Evolutionary conservation across 2,797 vertebrate genomes (phyloP), one percentile per base, ranked within the genome.

Genomic region (Pygocentrus nattereri): DNA sequence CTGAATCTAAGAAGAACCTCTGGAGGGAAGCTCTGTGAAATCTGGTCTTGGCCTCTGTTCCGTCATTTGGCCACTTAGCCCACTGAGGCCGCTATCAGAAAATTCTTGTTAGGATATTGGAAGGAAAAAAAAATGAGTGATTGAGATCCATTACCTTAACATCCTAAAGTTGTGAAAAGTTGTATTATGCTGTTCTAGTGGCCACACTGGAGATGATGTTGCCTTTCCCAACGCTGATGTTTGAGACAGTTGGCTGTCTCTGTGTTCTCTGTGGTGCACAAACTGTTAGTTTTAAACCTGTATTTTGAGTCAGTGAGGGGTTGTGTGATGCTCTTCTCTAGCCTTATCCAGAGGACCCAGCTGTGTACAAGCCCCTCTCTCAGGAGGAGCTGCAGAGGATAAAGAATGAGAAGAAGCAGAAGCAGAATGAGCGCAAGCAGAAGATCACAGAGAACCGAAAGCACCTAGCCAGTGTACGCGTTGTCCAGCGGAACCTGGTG

Each of bases 361-460:
- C 96, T 85, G 96, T 97, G 81, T 97, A 97, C 92, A 97, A 97
- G 91, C 96, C 96, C 87, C 95, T 97, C 75, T 96, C 96, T 89
- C 95, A 96, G 90, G 96, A 97, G 91, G 96, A 97, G 87, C 93
- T 97, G 81, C 96, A 96, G 90, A 96, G 95, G 94, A 97, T 97
- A 96, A 97, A 96, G 92, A 97, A 94, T 54, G 96, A 97, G 91
- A 97, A 97, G 90, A 97, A 96, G 88, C 96, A 96, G 88, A 97
- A 97, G 91, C 96, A 97, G 90, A 97, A 95, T 44, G 96, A 97
- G 87, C 94, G 95, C 82, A 97, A 97, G 92, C 96, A 96, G 92
- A 97, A 97, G 93, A 95, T 97, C 90, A 96, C 96, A 90, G 96
- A 97, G 91, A 97, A 97, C 87, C 95, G 96, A 87, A 97, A 97